Conservation (phyloP, 92 coral and sea anemone species). For the Zoanthus solanderi region DNA sequence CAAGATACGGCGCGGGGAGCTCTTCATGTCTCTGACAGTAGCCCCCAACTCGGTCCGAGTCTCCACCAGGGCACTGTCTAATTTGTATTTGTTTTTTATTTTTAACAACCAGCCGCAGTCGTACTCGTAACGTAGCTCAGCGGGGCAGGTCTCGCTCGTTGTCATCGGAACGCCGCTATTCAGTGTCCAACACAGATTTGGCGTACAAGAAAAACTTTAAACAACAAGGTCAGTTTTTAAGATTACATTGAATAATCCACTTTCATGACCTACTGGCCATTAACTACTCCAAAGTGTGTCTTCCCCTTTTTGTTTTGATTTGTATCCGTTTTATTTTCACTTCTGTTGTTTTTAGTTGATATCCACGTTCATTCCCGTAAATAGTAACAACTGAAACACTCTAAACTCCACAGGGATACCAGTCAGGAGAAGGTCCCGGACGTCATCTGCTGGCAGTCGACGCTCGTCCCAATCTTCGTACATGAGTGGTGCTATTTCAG, state of each 20-base stretch:
- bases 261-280: neutral
- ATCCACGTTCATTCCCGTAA: neutral
- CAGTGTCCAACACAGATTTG: slow-evolving; percentile 24
- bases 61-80: too few relatives aligned
- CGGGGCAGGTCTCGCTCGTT: slow-evolving; percentile 89
- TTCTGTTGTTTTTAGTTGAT: neutral
- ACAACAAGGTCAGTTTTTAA: slow-evolving; percentile 16
- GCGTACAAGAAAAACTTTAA: slow-evolving; percentile 17
- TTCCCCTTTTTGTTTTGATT: too few relatives aligned
- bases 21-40: too few relatives aligned
- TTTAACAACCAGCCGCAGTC: slow-evolving; percentile 63
- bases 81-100: neutral
- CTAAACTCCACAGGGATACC: slow-evolving; percentile 3
- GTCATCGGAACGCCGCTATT: slow-evolving; percentile 90
- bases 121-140: slow-evolving; percentile 77
- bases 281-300: too few relatives aligned
- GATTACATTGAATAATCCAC: neutral
- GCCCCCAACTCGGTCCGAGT: too few relatives aligned
- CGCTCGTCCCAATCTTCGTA: slow-evolving; percentile 90
- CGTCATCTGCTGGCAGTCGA: slow-evolving; percentile 66
- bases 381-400: neutral
- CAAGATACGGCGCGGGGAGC: too few relatives aligned
- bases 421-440: slow-evolving; percentile 37
- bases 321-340: neutral
- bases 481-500: slow-evolving; percentile 72